Evolutionary conservation across 92 coral and sea anemone genomes (phyloP).

Genomic region (Diadumene lineata): DNA sequence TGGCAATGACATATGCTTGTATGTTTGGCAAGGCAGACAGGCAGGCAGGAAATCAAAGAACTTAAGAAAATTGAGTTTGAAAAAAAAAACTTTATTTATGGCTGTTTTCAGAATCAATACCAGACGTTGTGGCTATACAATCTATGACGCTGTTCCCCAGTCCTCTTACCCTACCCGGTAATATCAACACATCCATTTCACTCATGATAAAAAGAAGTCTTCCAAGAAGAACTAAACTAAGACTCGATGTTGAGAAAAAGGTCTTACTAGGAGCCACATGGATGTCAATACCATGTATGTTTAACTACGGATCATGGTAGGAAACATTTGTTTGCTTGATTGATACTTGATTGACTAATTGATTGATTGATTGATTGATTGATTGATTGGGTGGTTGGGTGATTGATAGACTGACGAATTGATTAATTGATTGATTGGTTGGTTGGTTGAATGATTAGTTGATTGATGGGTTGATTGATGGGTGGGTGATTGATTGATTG

Average conservation of each 20-base stretch:
- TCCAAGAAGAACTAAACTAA: constrained; percentile 43
- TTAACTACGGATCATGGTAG: constrained; percentile 55
- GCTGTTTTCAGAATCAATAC: neutral
- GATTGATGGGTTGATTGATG: neutral
- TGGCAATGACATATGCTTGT: no score
- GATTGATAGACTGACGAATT: neutral
- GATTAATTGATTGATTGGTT: neutral
- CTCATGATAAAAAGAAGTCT: constrained; percentile 48
- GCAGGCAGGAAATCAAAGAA: no score
- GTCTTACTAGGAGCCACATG: constrained; percentile 20
- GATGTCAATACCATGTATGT: constrained; percentile 53
- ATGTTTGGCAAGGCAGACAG: no score
- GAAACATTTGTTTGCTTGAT: neutral
- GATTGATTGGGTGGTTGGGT: neutral
- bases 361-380: neutral
- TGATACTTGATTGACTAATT: neutral
- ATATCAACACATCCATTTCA: constrained; percentile 44
- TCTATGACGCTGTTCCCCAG: constrained; percentile 48
- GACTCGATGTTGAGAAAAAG: constrained; percentile 49
- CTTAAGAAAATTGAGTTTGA: no score
- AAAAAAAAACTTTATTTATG: no score
- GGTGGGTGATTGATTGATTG: neutral
- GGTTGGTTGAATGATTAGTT: neutral
- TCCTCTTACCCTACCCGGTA: constrained; percentile 55
- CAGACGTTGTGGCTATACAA: constrained; percentile 25